Percentiles rank a stretch among this genome's conserved stretches.
phyloP scores from a whole-genome alignment of 2,113 vertebrate genomes.

The Narcine bancroftii region DNA sequence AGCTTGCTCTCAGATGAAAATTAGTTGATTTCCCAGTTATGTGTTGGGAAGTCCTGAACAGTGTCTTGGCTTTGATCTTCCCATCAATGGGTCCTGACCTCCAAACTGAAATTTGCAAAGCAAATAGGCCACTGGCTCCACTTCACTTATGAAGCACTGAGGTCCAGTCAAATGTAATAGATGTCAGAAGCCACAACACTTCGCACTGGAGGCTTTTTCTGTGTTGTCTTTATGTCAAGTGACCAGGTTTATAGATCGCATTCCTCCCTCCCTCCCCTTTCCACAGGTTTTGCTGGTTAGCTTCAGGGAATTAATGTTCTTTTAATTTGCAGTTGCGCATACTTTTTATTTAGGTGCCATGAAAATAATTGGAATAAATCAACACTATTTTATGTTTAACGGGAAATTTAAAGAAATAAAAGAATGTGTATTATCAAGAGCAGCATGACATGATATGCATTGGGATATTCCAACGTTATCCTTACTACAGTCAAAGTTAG shows the following conservation, averaged over 20 bases:
- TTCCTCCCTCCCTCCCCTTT: background rate
- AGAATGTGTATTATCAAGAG: background rate
- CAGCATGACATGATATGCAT: too few species aligned
- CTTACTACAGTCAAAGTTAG: background rate
- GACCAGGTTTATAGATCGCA: conserved; percentile 40
- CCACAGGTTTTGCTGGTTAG: background rate
- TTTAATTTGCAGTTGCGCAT: background rate
- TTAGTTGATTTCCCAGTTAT: conserved; percentile 50
- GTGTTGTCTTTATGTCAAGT: conserved; percentile 43
- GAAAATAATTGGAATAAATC: background rate
- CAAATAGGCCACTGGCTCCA: conserved; percentile 52
- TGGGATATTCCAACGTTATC: background rate
- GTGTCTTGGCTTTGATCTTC: conserved; percentile 51
- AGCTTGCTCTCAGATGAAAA: conserved; percentile 43
- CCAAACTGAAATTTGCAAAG: conserved; percentile 48
- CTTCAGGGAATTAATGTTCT: background rate
- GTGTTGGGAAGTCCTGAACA: conserved; percentile 49
- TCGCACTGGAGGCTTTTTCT: conserved; percentile 43
- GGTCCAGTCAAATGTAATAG: conserved; percentile 49
- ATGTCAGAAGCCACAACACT: conserved; percentile 43
- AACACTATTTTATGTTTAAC: background rate
- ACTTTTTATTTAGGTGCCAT: background rate
- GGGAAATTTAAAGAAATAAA: background rate
- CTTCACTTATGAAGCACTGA: conserved; percentile 42
- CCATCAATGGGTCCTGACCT: conserved; percentile 43